phyloP scores from a whole-genome alignment of 2,888 invertebrate genomes.

The Willowsia nigromaculata region DNA sequence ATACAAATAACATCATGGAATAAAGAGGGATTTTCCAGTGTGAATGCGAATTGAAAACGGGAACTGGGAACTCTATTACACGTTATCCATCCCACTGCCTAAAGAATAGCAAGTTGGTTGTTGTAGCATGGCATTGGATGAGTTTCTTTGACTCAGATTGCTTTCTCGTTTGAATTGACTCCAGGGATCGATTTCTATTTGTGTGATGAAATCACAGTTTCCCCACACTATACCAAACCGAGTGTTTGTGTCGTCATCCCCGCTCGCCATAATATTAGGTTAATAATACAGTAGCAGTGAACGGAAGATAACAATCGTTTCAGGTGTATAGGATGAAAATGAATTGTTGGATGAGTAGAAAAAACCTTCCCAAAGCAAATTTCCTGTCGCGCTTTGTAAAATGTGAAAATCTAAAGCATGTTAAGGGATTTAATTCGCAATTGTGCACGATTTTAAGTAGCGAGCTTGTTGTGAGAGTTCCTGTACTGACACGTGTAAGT shows the following conservation, averaged over 20 bases:
- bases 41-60: slow-evolving; percentile 14
- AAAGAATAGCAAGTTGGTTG: not conserved
- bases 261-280: not conserved
- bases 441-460: no score
- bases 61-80: slow-evolving; percentile 3
- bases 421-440: no score
- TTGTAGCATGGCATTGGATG: not conserved
- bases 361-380: no score
- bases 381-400: not conserved
- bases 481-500: no score
- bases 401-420: no score
- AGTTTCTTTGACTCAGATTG: not conserved
- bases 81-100: not conserved
- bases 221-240: not conserved
- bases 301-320: not conserved
- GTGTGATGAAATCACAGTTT: slow-evolving; percentile 49
- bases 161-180: slow-evolving; percentile 40
- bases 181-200: slow-evolving; percentile 56
- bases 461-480: no score
- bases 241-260: not conserved
- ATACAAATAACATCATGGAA: slow-evolving; percentile 15
- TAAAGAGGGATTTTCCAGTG: not conserved
- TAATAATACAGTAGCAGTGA: not conserved
- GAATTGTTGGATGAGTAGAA: not conserved
- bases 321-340: not conserved